These are phyloP conservation scores for Calephelis nemesis DNA, from an alignment of 1,140 invertebrate species.

Conservation along the genomic window DNA sequence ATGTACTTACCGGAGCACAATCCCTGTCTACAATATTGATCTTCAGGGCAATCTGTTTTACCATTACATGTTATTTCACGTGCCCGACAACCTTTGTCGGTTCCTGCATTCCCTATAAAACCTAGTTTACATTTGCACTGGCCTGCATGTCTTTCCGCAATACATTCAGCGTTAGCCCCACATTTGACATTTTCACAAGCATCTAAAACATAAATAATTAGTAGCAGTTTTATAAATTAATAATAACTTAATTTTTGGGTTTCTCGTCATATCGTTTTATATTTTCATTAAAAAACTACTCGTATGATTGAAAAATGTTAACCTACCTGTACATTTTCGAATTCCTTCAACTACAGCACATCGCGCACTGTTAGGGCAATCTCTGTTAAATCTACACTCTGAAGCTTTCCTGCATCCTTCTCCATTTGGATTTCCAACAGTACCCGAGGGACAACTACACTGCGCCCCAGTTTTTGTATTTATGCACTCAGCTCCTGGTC, in stretches of 20 bases:
- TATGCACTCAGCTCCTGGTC: conserved; percentile 89
- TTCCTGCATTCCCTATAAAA: conserved; percentile 87
- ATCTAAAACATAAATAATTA: conserved; percentile 74
- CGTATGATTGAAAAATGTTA: background rate
- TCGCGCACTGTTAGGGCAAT: conserved; percentile 88
- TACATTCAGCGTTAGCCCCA: conserved; percentile 91
- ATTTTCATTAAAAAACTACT: background rate
- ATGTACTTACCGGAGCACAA: conserved; percentile 87
- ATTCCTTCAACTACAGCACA: conserved; percentile 84
- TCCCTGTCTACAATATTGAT: conserved; percentile 90
- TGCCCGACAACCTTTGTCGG: conserved; percentile 87
- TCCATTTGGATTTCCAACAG: conserved; percentile 90
- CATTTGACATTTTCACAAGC: conserved; percentile 88
- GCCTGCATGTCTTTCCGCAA: conserved; percentile 84
- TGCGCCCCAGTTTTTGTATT: conserved; percentile 90
- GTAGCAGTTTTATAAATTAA: too few species aligned
- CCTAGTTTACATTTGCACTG: conserved; percentile 88
- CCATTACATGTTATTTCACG: conserved; percentile 85
- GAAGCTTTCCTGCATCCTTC: conserved; percentile 88
- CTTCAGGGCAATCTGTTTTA: conserved; percentile 86
- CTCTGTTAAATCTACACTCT: conserved; percentile 87
- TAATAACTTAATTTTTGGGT: too few species aligned
- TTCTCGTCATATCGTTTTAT: too few species aligned
- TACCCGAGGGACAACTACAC: conserved; percentile 87
- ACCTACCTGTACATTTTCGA: conserved; percentile 85